Conservation (phyloP, 1,140 invertebrate genomes). For the Lamellibrachia luymesi region DNA sequence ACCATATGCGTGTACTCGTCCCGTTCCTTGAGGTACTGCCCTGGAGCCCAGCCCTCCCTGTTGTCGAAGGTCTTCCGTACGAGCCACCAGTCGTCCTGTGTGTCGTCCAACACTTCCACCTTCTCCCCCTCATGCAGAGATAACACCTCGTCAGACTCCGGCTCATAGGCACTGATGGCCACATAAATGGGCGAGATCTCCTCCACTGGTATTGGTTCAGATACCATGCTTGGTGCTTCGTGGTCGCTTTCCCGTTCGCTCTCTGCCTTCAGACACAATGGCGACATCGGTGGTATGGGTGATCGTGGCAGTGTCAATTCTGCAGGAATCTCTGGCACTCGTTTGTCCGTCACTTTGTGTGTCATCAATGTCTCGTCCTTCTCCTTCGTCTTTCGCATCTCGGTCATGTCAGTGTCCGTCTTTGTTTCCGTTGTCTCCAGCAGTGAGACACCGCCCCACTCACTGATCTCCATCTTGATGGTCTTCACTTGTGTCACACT, state of each 20-base stretch:
- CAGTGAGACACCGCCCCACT: constrained; percentile 23
- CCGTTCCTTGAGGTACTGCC: constrained; percentile 76
- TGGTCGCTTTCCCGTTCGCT: background rate
- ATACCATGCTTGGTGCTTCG: background rate
- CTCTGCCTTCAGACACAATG: background rate
- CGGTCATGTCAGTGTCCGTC: constrained; percentile 29
- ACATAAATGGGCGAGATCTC: constrained; percentile 10
- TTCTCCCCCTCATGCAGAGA: constrained; percentile 30
- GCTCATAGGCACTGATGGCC: constrained; percentile 27
- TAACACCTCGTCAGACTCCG: constrained; percentile 29
- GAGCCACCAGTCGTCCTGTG: constrained; percentile 79
- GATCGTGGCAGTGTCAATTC: background rate
- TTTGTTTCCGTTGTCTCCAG: constrained; percentile 24
- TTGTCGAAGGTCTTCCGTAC: constrained; percentile 85
- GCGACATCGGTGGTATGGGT: background rate
- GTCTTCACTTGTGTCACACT: constrained; percentile 26
- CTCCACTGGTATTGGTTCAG: constrained; percentile 2
- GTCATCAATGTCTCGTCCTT: constrained; percentile 26
- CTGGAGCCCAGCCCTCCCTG: constrained; percentile 89
- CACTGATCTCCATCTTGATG: constrained; percentile 22
- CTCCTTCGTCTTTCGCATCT: constrained; percentile 26
- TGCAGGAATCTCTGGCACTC: background rate
- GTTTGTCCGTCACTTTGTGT: background rate
- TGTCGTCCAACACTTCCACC: constrained; percentile 28
- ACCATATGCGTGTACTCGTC: constrained; percentile 20